Conservation (phyloP, 2,113 vertebrate species). For the Hyperopisus bebe region DNA sequence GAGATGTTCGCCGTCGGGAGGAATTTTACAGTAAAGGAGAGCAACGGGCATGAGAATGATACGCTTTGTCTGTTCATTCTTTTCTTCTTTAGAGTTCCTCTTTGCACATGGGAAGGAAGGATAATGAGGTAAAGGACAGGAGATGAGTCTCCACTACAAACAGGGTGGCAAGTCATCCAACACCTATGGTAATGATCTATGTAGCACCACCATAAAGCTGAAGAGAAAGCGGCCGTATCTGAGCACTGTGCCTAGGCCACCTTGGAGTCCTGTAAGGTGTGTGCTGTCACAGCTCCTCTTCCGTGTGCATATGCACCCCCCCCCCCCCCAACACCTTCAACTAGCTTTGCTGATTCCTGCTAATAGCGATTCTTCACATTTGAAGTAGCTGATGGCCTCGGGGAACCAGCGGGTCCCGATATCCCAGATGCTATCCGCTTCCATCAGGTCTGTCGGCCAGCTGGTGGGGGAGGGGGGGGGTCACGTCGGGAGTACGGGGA, state of each 20-base stretch:
- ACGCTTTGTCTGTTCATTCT: background rate
- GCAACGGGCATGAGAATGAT: background rate
- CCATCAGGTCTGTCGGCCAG: slow-evolving; percentile 23
- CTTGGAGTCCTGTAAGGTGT: background rate
- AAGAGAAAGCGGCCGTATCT: background rate
- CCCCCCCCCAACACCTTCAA: background rate
- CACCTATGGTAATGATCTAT: slow-evolving; percentile 60
- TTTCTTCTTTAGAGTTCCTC: background rate
- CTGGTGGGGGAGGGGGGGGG: background rate
- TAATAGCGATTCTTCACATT: slow-evolving; percentile 22
- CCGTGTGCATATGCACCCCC: background rate
- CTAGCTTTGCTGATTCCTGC: slow-evolving; percentile 28
- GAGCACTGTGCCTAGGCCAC: background rate
- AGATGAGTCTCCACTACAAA: slow-evolving; percentile 38
- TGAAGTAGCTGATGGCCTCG: slow-evolving; percentile 23
- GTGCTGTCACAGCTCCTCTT: background rate
- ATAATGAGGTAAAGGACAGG: background rate
- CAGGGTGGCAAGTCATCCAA: slow-evolving; percentile 59
- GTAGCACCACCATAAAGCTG: background rate
- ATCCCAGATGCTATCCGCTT: slow-evolving; percentile 29
- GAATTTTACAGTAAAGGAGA: background rate
- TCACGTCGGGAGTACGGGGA: background rate
- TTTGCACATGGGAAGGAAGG: background rate
- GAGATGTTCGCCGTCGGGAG: background rate
- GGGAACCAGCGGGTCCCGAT: slow-evolving; percentile 27